Evolutionary conservation across 2,797 vertebrate species (phyloP).

Genomic region (Toxotes lorentzi): DNA sequence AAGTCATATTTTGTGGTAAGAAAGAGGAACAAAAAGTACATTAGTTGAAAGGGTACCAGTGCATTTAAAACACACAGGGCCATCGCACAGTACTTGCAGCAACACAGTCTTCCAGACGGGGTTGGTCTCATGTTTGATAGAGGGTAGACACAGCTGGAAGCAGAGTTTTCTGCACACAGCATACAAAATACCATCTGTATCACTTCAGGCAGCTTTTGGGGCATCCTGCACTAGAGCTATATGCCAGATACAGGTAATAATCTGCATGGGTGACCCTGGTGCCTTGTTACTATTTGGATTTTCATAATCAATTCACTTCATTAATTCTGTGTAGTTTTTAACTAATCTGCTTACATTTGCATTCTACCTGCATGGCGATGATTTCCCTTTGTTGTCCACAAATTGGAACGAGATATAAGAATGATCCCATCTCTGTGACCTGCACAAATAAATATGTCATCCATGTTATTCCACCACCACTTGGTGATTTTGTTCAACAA

Average conservation of each 20-base stretch:
- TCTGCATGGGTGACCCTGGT: slow-evolving; percentile 11
- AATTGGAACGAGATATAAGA: background rate
- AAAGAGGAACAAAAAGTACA: slow-evolving; percentile 28
- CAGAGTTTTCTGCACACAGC: slow-evolving; percentile 35
- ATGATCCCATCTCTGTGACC: slow-evolving; percentile 3
- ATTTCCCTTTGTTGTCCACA: slow-evolving; percentile 16
- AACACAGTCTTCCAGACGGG: slow-evolving; percentile 13
- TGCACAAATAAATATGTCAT: slow-evolving; percentile 27
- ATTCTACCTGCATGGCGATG: background rate
- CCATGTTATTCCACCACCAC: slow-evolving; percentile 30
- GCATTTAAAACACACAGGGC: slow-evolving; percentile 4
- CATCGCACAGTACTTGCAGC: background rate
- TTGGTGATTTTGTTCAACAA: slow-evolving; percentile 54
- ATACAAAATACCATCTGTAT: slow-evolving; percentile 61
- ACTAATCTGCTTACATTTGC: slow-evolving; percentile 8
- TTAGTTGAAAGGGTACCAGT: background rate
- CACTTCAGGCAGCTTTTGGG: slow-evolving; percentile 26
- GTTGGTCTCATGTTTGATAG: slow-evolving; percentile 25
- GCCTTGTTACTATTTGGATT: slow-evolving; percentile 1
- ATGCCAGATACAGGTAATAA: slow-evolving; percentile 22
- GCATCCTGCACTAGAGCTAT: slow-evolving; percentile 22
- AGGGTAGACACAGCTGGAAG: slow-evolving; percentile 59
- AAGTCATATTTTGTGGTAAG: slow-evolving; percentile 14
- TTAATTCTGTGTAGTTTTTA: background rate
- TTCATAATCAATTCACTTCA: slow-evolving; percentile 25